Percentiles rank a stretch among this genome's conserved stretches.
These are phyloP conservation scores for Microcebus tavaratra DNA, from an alignment of 2,113 vertebrate species.

Conservation along the genomic window DNA sequence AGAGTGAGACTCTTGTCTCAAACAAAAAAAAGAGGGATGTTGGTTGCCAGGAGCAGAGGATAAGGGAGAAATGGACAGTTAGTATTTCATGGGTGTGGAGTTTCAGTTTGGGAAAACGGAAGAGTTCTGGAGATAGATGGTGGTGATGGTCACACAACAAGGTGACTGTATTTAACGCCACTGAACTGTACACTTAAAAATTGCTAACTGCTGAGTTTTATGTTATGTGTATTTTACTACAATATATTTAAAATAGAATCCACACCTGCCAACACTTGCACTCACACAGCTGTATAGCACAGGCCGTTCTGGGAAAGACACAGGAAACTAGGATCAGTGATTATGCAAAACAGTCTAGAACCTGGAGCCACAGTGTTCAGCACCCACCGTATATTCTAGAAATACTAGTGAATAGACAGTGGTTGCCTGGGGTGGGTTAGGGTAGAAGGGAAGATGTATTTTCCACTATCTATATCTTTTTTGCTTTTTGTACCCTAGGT, in stretches of 20 bases:
- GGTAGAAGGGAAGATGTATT: fast-evolving
- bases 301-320: background rate
- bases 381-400: background rate
- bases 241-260: background rate
- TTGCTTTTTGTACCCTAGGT: background rate
- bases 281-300: no score
- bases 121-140: background rate
- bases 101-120: background rate
- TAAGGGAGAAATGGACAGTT: background rate
- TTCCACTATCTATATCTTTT: background rate
- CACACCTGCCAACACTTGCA: no score
- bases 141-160: no score
- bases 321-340: background rate
- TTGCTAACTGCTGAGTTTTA: no score
- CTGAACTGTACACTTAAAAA: background rate
- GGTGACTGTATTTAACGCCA: background rate
- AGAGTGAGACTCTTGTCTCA: no score
- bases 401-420: background rate
- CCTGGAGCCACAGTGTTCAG: background rate
- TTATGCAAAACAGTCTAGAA: background rate
- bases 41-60: background rate
- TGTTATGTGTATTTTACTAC: background rate
- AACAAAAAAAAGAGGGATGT: background rate
- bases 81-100: background rate
- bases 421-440: background rate